Base-by-base conservation (phyloP, 2,113 vertebrate genomes). In the Pollimyrus isidori region DNA sequence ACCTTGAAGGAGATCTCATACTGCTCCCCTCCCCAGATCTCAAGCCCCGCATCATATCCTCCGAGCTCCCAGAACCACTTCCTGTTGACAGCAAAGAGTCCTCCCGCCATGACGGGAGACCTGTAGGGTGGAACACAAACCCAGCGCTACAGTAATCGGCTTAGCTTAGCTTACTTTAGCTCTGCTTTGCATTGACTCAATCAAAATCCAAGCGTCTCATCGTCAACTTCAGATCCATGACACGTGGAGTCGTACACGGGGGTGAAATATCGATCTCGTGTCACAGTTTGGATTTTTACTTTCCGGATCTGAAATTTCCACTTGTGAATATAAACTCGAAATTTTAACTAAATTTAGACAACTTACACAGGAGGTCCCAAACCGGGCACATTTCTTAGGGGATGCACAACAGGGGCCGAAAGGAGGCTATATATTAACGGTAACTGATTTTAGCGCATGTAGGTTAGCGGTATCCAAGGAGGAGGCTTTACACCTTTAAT, bases 81-180 rank as follows among this genome's bases (percentile, higher is more conserved):
- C 94, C 96, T 98, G 92, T 99, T 97, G 92, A 99, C 97, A 13
- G 98, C 97, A 49, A 99, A 99, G 86, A 99, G 96, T 86, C 98
- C 98, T 6, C 98, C 98, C 0, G 98, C 98, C 98, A 99, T 99
- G 93, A 99, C 98, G 0, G 98, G 98, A 89, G 98, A 99, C 95
- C 98, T 99, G 92, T 0, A 90, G 73, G 92, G 90, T 30, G 89
- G 13, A 93, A 23, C 26, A 35, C 7, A 86, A 86, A 35, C 82
- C 69, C 9, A 39, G 1, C 1, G 15, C 69, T 5, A 17, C 69
- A 76, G 69, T 76, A 3, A 65, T 65, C n/a, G n/a, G n/a, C n/a
- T 30, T 65, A 30, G n/a, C 58, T 10, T 26, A 26, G n/a, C n/a
- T 2, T n/a, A n/a, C n/a, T n/a, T n/a, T 26, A 11, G 9, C n/a